Conservation (phyloP, 2,797 vertebrate species). For the Neostethus bicornis region DNA sequence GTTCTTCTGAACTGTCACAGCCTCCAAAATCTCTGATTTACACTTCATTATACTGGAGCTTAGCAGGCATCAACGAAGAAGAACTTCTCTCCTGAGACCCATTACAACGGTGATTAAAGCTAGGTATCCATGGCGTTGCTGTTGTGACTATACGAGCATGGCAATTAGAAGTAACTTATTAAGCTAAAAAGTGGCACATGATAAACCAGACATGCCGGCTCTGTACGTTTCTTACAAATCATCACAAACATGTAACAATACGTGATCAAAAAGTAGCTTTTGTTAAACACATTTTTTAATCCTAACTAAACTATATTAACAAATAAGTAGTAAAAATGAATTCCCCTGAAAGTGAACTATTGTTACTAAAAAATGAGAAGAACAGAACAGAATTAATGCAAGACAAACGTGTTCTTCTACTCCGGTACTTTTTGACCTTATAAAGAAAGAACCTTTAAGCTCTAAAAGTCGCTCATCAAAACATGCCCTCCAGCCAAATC, state of each 20-base stretch:
- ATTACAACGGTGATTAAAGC: conserved; percentile 56
- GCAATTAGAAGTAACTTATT: conserved; percentile 32
- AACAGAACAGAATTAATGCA: neutral
- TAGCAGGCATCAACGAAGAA: conserved; percentile 68
- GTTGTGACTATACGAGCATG: conserved; percentile 42
- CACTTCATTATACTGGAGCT: conserved; percentile 74
- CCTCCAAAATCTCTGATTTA: conserved; percentile 65
- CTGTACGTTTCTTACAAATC: neutral
- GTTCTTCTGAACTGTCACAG: conserved; percentile 37
- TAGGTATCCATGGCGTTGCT: conserved; percentile 39
- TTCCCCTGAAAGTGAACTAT: neutral
- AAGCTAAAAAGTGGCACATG: conserved; percentile 24
- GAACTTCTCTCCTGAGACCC: conserved; percentile 66
- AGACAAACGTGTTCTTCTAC: neutral
- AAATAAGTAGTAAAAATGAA: neutral
- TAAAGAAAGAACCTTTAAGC: neutral
- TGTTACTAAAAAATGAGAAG: neutral
- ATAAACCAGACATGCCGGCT: neutral
- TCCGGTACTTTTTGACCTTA: neutral
- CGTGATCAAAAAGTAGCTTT: neutral
- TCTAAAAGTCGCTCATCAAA: neutral
- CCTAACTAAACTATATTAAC: neutral
- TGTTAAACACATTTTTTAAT: neutral
- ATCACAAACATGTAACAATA: neutral
- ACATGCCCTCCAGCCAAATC: neutral